These are phyloP conservation scores for Dendrocopos noguchii DNA, from an alignment of 2,113 vertebrate genomes.

Conservation along the genomic window DNA sequence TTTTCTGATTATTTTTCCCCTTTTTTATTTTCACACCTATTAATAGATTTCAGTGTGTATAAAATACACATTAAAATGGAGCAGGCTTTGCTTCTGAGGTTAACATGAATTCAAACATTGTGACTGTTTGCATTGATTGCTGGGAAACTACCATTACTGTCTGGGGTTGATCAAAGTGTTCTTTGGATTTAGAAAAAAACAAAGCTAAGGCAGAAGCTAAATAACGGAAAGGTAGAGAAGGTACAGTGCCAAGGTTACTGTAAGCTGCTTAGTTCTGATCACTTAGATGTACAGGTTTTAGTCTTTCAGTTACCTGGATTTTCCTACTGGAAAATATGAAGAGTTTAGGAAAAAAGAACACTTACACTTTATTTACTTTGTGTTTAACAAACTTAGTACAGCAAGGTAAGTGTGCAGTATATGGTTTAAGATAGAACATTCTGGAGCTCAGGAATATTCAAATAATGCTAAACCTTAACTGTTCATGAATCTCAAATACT, in stretches of 20 bases:
- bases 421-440: neutral
- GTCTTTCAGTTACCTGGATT: neutral
- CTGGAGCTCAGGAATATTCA: neutral
- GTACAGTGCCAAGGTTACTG: neutral
- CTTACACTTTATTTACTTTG: neutral
- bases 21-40: neutral
- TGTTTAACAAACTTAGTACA: neutral
- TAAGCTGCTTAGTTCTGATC: neutral
- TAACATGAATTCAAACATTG: neutral
- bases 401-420: neutral
- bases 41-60: neutral
- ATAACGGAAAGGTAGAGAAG: neutral
- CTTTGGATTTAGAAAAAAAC: neutral
- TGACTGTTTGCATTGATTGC: neutral
- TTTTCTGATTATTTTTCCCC: neutral
- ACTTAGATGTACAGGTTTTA: neutral
- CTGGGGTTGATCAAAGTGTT: neutral
- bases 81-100: neutral
- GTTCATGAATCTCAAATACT: neutral
- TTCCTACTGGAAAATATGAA: neutral
- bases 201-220: neutral
- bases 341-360: neutral
- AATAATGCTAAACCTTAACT: neutral
- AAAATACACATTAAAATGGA: neutral
- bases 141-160: neutral